A percentile compares a stretch with the other conserved stretches of the same genome.
These are phyloP conservation scores for Dynastes hyllus DNA, from an alignment of 2,888 invertebrate species.

Conservation along the genomic window DNA sequence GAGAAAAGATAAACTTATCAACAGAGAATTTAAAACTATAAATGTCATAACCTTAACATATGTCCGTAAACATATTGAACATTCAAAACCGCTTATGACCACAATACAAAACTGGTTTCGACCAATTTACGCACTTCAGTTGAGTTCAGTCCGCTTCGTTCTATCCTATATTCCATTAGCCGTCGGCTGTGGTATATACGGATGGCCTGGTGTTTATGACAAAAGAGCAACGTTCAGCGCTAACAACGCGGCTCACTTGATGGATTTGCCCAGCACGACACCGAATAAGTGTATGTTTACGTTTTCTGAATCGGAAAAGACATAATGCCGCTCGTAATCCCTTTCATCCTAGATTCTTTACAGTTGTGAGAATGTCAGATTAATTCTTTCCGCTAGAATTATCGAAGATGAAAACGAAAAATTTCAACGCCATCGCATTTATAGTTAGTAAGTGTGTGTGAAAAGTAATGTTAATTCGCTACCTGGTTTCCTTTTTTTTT, in stretches of 20 bases:
- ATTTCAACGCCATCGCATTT: no score
- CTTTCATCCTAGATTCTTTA: slow-evolving; percentile 24
- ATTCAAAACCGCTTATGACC: no score
- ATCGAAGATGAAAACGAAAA: neutral
- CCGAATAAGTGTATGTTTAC: slow-evolving; percentile 48
- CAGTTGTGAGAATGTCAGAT: slow-evolving; percentile 37
- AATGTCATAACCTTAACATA: no score
- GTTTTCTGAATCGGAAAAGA: slow-evolving; percentile 42
- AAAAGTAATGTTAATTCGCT: no score
- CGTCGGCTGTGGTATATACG: slow-evolving; percentile 30
- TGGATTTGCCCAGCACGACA: slow-evolving; percentile 67
- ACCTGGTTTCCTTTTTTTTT: no score
- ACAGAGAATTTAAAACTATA: no score
- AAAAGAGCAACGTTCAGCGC: slow-evolving; percentile 49
- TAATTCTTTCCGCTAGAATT: slow-evolving; percentile 36
- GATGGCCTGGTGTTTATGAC: slow-evolving; percentile 40
- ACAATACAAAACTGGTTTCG: slow-evolving; percentile 15
- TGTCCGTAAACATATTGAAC: no score
- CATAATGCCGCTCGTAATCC: slow-evolving; percentile 42
- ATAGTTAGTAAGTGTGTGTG: no score
- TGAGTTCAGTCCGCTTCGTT: neutral
- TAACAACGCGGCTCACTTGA: slow-evolving; percentile 59
- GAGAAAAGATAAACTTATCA: no score
- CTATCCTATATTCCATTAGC: slow-evolving; percentile 38
- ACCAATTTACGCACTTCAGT: neutral